Percentiles rank a stretch among this genome's conserved stretches.
Evolutionary conservation across 2,797 vertebrate species (phyloP).

Genomic region (Alcedo atthis): DNA sequence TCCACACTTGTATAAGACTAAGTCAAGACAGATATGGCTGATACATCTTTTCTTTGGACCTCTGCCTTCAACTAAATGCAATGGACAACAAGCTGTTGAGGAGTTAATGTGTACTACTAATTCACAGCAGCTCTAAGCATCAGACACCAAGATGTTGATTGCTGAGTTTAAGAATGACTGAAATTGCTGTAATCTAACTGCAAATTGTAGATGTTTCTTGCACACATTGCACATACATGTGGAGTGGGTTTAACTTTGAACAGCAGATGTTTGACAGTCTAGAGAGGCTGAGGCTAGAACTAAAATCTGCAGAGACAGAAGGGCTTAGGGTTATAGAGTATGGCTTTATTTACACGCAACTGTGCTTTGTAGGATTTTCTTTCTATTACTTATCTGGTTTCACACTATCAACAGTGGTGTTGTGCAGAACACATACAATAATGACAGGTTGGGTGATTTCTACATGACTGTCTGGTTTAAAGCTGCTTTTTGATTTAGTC

Average conservation of each 20-base stretch:
- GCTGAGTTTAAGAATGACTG: not conserved
- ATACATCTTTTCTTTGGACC: not conserved
- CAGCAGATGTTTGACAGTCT: not conserved
- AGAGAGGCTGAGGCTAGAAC: not conserved
- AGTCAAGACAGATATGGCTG: not conserved
- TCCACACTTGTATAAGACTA: not conserved
- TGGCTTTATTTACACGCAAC: not conserved
- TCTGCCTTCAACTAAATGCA: not conserved
- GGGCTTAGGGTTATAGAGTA: not conserved
- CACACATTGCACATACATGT: not conserved
- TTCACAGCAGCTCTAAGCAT: not conserved
- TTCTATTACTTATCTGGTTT: not conserved
- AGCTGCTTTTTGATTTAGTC: not conserved
- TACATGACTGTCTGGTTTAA: not conserved
- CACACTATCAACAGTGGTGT: no score
- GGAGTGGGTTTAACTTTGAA: not conserved
- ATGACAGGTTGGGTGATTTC: not conserved
- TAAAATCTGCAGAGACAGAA: not conserved
- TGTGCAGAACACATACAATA: not conserved
- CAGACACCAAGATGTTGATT: not conserved
- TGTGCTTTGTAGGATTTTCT: not conserved
- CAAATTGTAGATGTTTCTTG: not conserved
- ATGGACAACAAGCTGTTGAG: not conserved
- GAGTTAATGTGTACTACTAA: not conserved
- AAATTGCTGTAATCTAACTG: not conserved